phyloP scores from a whole-genome alignment of 2,113 vertebrate genomes.

The Cyanocitta stelleri region DNA sequence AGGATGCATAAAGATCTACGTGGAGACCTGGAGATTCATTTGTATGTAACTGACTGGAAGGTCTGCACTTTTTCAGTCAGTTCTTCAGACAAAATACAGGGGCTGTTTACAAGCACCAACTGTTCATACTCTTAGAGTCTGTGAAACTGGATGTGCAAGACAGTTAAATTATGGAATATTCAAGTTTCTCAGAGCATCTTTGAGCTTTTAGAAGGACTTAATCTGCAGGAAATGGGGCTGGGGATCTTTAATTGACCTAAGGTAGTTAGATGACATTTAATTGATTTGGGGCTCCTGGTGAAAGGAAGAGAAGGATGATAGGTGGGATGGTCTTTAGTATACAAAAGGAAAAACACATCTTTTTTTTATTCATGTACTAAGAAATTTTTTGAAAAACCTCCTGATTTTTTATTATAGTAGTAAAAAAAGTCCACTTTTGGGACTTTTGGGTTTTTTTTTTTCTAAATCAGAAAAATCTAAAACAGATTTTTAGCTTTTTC shows the following conservation, averaged over 20 bases:
- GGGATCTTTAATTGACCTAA: neutral
- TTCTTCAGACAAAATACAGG: neutral
- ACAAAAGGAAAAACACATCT: fast-evolving
- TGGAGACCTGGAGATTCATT: neutral
- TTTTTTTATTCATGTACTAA: neutral
- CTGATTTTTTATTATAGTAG: neutral
- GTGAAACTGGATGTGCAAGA: neutral
- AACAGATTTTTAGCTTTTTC: neutral
- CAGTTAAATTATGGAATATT: neutral
- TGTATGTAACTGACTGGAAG: neutral
- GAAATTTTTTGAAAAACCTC: fast-evolving
- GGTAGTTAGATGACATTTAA: neutral
- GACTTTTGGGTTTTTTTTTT: neutral
- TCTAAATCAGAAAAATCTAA: neutral
- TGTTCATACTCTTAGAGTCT: neutral
- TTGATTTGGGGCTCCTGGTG: neutral
- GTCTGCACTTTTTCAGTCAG: neutral
- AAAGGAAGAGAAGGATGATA: neutral
- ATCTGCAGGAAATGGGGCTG: neutral
- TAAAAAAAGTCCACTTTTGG: neutral
- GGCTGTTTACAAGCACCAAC: neutral
- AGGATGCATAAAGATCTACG: neutral
- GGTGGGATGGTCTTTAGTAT: neutral
- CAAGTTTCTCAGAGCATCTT: neutral
- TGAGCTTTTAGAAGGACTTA: neutral